A percentile compares a stretch with the other conserved stretches of the same genome.
Evolutionary conservation across 2,113 vertebrate species (phyloP).

Genomic region (Callipepla californica): DNA sequence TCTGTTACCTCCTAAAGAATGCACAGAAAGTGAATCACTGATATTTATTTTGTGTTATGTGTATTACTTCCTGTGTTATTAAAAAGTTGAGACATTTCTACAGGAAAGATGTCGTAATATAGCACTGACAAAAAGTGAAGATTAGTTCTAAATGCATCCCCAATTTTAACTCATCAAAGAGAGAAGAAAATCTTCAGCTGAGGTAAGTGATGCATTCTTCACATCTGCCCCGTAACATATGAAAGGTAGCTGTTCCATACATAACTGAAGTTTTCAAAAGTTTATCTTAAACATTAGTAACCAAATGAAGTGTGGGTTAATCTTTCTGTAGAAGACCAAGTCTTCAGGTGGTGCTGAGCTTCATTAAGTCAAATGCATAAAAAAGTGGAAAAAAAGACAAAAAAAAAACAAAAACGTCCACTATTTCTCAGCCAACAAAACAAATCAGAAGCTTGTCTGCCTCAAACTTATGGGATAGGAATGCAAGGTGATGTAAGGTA

Average conservation of each 20-base stretch:
- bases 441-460: neutral
- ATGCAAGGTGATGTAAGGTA: accelerated
- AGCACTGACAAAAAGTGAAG: neutral
- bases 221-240: neutral
- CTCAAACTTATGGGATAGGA: accelerated
- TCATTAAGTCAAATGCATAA: neutral
- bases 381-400: neutral
- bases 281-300: neutral
- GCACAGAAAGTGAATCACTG: neutral
- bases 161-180: neutral
- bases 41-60: neutral
- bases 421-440: neutral
- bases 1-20: neutral
- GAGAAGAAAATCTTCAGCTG: neutral
- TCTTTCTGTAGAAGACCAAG: neutral
- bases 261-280: neutral
- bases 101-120: accelerated
- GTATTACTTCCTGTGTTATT: neutral
- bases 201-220: accelerated
- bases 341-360: neutral
- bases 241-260: neutral
- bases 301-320: neutral
- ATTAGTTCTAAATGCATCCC: neutral
- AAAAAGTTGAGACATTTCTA: neutral
- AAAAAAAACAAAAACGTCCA: accelerated